Evolutionary conservation across 2,888 invertebrate genomes (phyloP).

Genomic region (Scaeva pyrastri): DNA sequence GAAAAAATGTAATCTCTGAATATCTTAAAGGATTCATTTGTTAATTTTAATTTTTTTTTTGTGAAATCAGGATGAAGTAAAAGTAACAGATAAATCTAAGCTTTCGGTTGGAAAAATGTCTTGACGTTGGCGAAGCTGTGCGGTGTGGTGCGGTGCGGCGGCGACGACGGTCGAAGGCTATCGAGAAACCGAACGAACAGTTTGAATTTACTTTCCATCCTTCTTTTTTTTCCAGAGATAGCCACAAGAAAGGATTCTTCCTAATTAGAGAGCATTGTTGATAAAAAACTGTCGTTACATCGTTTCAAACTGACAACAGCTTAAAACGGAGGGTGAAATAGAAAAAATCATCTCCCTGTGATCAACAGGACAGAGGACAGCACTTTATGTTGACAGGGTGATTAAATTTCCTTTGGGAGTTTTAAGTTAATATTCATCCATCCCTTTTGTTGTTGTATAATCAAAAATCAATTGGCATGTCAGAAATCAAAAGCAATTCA

Average conservation of each 20-base stretch:
- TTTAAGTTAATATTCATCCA: conserved; percentile 22
- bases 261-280: conserved; percentile 75
- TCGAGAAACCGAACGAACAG: conserved; percentile 3
- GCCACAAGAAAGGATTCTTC: conserved; percentile 76
- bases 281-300: conserved; percentile 75
- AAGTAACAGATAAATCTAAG: conserved; percentile 69
- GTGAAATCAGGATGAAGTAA: conserved; percentile 52
- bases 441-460: conserved; percentile 42
- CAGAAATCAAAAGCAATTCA: conserved; percentile 69
- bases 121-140: conserved; percentile 68
- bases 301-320: conserved; percentile 64
- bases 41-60: conserved; percentile 67
- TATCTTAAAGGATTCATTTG: conserved; percentile 75
- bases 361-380: conserved; percentile 36
- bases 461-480: conserved; percentile 74
- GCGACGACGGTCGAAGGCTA: conserved; percentile 25
- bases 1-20: conserved; percentile 68
- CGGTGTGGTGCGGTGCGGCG: too few relatives aligned
- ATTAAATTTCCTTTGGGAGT: conserved; percentile 64
- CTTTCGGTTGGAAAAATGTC: conserved; percentile 44
- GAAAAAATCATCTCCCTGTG: conserved; percentile 5
- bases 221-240: conserved; percentile 51
- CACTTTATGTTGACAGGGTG: conserved; percentile 68
- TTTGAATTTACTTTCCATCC: conserved; percentile 16
- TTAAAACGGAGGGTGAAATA: conserved; percentile 42